Conservation (phyloP, 1,140 invertebrate species). For the Papilio helenus region DNA sequence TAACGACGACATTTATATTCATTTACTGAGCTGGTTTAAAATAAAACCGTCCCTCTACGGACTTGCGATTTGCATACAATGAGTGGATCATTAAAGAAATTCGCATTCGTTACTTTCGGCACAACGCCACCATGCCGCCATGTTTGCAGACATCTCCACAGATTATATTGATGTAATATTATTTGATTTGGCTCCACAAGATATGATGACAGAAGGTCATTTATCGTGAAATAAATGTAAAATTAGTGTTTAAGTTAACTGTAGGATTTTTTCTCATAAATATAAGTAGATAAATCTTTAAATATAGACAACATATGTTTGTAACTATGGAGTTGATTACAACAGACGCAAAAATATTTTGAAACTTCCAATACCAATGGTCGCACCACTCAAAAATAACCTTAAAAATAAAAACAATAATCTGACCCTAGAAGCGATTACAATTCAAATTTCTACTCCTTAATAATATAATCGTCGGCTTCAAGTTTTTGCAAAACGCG, state of each 20-base stretch:
- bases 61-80: conserved; percentile 28
- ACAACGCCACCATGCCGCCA: neutral
- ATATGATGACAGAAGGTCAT: neutral
- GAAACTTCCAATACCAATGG: neutral
- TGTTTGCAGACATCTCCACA: neutral
- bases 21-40: conserved; percentile 5
- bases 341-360: neutral
- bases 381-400: too few species aligned
- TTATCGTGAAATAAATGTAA: neutral
- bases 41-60: conserved; percentile 7
- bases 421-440: neutral
- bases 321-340: neutral
- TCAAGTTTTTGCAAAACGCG: neutral
- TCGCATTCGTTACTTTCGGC: conserved; percentile 19
- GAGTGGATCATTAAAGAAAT: conserved; percentile 35
- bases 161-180: conserved; percentile 22
- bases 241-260: neutral
- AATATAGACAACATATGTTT: too few species aligned
- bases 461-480: neutral
- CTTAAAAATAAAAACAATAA: neutral
- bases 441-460: neutral
- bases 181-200: neutral
- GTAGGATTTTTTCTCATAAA: neutral
- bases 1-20: conserved; percentile 14
- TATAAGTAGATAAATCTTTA: too few species aligned